These are phyloP conservation scores for Mastomys natalensis DNA, from an alignment of 2,113 vertebrate genomes.

Conservation along the genomic window DNA sequence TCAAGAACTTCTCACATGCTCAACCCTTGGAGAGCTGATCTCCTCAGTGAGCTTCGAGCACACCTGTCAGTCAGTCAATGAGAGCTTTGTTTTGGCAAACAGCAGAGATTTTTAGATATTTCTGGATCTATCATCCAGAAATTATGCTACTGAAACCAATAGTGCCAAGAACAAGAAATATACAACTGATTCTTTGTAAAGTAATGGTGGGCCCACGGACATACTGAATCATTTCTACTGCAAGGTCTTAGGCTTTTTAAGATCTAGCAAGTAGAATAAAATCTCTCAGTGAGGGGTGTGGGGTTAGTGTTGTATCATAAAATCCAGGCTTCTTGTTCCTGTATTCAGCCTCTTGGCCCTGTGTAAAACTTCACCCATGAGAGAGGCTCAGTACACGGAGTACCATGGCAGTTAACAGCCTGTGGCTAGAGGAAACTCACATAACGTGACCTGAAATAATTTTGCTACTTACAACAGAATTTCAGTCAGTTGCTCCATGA, in stretches of 20 bases:
- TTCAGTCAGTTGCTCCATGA: neutral
- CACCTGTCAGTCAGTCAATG: neutral
- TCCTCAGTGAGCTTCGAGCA: neutral
- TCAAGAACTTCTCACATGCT: neutral
- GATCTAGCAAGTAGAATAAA: neutral
- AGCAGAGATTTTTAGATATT: slow-evolving; percentile 39
- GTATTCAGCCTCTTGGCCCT: neutral
- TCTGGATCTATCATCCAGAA: slow-evolving; percentile 24
- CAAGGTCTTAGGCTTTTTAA: neutral
- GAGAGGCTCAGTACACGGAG: neutral
- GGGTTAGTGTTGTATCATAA: neutral
- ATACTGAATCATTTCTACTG: slow-evolving; percentile 18
- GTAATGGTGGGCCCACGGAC: neutral
- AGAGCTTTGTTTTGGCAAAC: slow-evolving; percentile 63
- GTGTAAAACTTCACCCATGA: neutral
- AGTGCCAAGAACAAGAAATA: neutral
- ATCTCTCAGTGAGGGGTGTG: neutral
- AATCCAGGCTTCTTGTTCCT: neutral
- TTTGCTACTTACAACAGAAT: neutral
- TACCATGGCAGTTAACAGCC: neutral
- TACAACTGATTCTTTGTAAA: slow-evolving; percentile 9
- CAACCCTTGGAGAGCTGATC: neutral
- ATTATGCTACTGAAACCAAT: slow-evolving; percentile 5
- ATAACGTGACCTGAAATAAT: neutral
- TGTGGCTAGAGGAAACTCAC: neutral